Evolutionary conservation across 2,797 vertebrate genomes (phyloP).

Genomic region (Kryptopterus vitreolus): DNA sequence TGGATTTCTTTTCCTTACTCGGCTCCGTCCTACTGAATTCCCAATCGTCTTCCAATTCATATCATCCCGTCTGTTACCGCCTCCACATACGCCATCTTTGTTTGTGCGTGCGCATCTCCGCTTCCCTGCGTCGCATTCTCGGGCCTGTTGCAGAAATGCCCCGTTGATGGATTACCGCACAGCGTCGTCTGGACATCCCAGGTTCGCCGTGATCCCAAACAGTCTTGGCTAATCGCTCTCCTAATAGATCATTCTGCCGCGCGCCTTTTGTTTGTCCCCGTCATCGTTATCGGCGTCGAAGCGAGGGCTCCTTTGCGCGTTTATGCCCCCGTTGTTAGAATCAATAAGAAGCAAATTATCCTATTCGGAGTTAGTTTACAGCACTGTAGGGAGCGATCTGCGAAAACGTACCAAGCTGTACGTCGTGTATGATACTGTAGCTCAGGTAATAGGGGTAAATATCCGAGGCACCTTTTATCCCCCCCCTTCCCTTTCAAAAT

Average conservation of each 20-base stretch:
- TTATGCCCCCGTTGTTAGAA: conserved; percentile 55
- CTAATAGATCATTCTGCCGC: conserved; percentile 53
- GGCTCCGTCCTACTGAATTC: no score
- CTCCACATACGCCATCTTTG: no score
- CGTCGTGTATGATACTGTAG: conserved; percentile 17
- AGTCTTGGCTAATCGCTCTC: conserved; percentile 46
- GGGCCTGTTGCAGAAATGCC: conserved; percentile 3
- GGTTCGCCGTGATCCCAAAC: conserved; percentile 41
- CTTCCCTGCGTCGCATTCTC: neutral
- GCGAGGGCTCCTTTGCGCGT: conserved; percentile 37
- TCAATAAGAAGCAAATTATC: conserved; percentile 55
- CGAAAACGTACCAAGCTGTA: conserved; percentile 10
- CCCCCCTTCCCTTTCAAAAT: no score
- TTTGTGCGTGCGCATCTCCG: neutral
- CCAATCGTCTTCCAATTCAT: no score
- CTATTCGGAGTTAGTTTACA: conserved; percentile 49
- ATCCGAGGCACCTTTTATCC: neutral
- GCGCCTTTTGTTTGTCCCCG: conserved; percentile 47
- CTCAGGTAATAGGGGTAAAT: neutral
- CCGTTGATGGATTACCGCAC: conserved; percentile 43
- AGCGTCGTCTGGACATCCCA: conserved; percentile 27
- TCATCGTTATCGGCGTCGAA: conserved; percentile 47
- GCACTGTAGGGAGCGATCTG: conserved; percentile 31
- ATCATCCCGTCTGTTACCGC: no score
- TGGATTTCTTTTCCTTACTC: neutral